phyloP scores from a whole-genome alignment of 2,888 invertebrate species.

The Maniola hyperantus region DNA sequence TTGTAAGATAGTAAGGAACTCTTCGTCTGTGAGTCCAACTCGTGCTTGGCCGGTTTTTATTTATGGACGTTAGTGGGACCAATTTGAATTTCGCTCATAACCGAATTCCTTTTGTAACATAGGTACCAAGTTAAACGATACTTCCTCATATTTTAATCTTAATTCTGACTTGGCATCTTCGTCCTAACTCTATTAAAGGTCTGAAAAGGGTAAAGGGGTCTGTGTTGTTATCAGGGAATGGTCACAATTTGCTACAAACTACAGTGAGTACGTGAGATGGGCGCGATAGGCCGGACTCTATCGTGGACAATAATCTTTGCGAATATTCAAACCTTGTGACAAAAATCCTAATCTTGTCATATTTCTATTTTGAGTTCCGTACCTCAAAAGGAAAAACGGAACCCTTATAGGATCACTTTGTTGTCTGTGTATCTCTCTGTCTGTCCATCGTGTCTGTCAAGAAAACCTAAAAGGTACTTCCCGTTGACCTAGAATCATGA shows the following conservation, averaged over 20 bases:
- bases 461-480: no score
- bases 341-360: slow-evolving; percentile 17
- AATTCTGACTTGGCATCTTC: not conserved
- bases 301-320: slow-evolving; percentile 19
- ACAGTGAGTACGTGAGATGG: slow-evolving; percentile 24
- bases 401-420: no score
- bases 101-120: not conserved
- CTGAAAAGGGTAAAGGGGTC: slow-evolving; percentile 18
- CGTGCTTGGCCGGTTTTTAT: no score
- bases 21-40: no score
- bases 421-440: no score
- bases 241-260: slow-evolving; percentile 24
- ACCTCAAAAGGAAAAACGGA: no score
- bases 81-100: no score
- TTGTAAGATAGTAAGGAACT: no score
- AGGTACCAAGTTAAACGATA: not conserved
- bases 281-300: slow-evolving; percentile 21
- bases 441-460: no score
- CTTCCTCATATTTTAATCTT: not conserved
- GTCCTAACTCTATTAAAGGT: slow-evolving; percentile 11
- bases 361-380: no score
- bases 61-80: no score
- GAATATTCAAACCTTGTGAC: slow-evolving; percentile 27
- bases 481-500: no score
- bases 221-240: slow-evolving; percentile 8